Conservation (phyloP, 2,888 invertebrate species). For the Biston betularia region DNA sequence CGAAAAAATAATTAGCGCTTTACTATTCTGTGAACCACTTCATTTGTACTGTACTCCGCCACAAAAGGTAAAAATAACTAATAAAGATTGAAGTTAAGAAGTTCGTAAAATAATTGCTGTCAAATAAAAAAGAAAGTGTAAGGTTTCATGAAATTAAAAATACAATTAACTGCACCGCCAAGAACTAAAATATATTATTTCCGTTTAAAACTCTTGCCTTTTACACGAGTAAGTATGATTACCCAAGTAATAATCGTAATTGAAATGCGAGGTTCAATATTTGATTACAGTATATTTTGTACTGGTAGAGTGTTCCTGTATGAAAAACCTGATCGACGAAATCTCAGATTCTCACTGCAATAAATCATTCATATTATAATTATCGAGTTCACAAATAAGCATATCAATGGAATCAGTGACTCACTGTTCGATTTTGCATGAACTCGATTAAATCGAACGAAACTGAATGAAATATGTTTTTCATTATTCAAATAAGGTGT, state of each 20-base stretch:
- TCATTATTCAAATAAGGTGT: conserved; percentile 43
- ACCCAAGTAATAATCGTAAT: conserved; percentile 11
- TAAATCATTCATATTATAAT: conserved; percentile 41
- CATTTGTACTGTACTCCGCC: too few relatives aligned
- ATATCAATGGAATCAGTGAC: conserved; percentile 45
- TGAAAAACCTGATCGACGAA: conserved; percentile 8
- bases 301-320: conserved; percentile 12
- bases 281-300: conserved; percentile 17
- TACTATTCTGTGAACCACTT: too few relatives aligned
- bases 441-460: conserved; percentile 38
- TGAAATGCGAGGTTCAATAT: conserved; percentile 19
- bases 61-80: neutral
- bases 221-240: conserved; percentile 11
- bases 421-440: conserved; percentile 38
- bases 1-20: too few relatives aligned
- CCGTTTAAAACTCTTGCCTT: neutral
- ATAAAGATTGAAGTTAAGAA: neutral
- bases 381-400: conserved; percentile 33
- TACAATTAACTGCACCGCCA: conserved; percentile 1
- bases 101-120: neutral
- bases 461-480: conserved; percentile 54
- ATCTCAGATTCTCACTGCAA: conserved; percentile 12
- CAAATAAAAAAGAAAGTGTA: neutral
- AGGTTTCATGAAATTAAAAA: neutral
- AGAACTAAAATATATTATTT: neutral